Conservation (phyloP, 2,797 vertebrate genomes). For the Crax fasciolata region DNA sequence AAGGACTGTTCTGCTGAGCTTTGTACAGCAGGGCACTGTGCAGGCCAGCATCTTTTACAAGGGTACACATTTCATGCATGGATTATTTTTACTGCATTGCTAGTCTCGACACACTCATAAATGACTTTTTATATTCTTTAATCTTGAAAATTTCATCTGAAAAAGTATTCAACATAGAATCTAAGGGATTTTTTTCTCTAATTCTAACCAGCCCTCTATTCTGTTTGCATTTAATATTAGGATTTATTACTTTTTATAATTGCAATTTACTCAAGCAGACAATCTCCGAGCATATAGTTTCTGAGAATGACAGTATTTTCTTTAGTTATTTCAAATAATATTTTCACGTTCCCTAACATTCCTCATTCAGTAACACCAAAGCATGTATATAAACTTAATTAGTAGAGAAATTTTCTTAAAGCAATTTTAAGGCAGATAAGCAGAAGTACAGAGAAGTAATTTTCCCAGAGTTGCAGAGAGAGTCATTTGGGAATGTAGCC, state of each 20-base stretch:
- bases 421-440: not conserved
- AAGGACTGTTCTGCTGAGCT: not conserved
- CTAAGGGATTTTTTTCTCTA: not conserved
- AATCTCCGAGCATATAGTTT: not conserved
- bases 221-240: not conserved
- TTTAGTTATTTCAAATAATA: not conserved
- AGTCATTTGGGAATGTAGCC: not conserved
- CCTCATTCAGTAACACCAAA: not conserved
- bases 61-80: not conserved
- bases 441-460: not conserved
- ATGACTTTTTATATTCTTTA: not conserved
- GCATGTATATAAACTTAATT: not conserved
- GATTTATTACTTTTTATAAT: conserved; percentile 6
- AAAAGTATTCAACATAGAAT: not conserved
- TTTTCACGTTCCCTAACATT: not conserved
- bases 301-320: not conserved
- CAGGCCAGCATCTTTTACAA: not conserved
- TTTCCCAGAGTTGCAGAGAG: not conserved
- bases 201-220: not conserved
- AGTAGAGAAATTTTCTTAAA: not conserved
- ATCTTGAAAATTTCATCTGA: not conserved
- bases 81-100: not conserved
- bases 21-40: not conserved
- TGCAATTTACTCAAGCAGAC: not conserved
- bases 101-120: conserved; percentile 6